Conservation (phyloP, 2,888 invertebrate genomes). For the Brachypterus glaber region DNA sequence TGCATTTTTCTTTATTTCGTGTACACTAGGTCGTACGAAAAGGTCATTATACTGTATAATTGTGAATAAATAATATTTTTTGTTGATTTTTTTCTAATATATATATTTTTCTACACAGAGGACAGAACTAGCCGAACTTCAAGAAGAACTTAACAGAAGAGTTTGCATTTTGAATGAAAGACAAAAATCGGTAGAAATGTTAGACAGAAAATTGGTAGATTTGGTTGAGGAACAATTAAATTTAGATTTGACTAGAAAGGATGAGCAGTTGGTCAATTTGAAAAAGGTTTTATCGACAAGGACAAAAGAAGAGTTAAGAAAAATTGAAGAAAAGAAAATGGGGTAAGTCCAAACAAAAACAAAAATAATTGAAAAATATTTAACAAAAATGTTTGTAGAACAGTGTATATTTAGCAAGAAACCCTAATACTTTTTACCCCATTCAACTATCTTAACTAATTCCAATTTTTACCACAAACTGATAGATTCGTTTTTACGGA, state of each 20-base stretch:
- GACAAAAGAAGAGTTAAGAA: conserved; percentile 44
- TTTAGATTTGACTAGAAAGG: conserved; percentile 20
- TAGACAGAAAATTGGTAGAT: conserved; percentile 59
- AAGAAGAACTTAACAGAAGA: conserved; percentile 56
- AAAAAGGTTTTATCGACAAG: conserved; percentile 41
- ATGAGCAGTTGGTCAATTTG: conserved; percentile 32
- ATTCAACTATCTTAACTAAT: too few species aligned
- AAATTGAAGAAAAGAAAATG: conserved; percentile 45
- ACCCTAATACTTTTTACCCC: too few species aligned
- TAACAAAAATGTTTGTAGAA: too few species aligned
- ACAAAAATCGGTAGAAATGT: conserved; percentile 56
- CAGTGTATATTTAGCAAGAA: too few species aligned
- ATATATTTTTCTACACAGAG: conserved; percentile 46
- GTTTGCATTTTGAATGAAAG: conserved; percentile 53
- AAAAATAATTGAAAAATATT: too few species aligned
- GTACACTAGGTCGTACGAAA: too few species aligned
- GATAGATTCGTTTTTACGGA: too few species aligned
- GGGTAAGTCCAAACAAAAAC: too few species aligned
- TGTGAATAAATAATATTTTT: conserved; percentile 7
- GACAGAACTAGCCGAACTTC: conserved; percentile 60
- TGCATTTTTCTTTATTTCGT: too few species aligned
- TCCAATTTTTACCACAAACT: too few species aligned
- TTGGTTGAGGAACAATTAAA: conserved; percentile 53
- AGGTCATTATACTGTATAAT: too few species aligned
- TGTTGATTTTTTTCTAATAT: not conserved